Base-by-base conservation (phyloP, 1,140 invertebrate species). In the Camponotus pennsylvanicus region DNA sequence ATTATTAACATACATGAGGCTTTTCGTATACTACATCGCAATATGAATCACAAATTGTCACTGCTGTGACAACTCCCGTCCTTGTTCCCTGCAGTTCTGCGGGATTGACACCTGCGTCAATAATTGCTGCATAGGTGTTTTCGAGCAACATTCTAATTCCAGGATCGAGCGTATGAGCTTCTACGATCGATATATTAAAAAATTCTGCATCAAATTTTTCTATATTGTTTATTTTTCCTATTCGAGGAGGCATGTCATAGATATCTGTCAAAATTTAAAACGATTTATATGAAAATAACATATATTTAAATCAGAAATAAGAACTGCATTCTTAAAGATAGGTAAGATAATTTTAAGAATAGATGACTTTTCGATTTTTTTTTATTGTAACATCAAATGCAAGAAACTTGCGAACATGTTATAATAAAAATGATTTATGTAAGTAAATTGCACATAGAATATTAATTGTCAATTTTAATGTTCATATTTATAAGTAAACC, bases 91-190 rank as follows among this genome's bases (percentile, higher is more conserved):
- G 95, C 7, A 98, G 93, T 75, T 96, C 61, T 5, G 83, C 87
- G 0, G 94, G 94, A 90, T 95, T 95, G 0, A 92, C 67, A 1
- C 98, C 98, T 80, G 98, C 97, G 96, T 99, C 98, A 82, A 98
- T 95, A n/a, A 99, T 96, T 2, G 98, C 97, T 95, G 99, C 98
- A 90, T 98, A 97, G 0, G 98, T 95, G 77, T 97, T 97, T 94
- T 99, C 98, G 32, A 99, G 92, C 11, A 99, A 93, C 78, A 98
- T 96, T 84, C 98, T 96, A 87, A 97, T 96, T 97, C 98, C 98
- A 0, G 98, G 98, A 91, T 99, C 98, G 97, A 98, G 98, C 8
- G 96, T 96, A 87, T 98, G 96, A 0, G 98, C 98, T 93, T 98
- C 98, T 85, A 97, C 97, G 90, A 96, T 97, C 90, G 98, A 97